Conservation (phyloP, 2,888 invertebrate genomes). For the Rutpela maculata region DNA sequence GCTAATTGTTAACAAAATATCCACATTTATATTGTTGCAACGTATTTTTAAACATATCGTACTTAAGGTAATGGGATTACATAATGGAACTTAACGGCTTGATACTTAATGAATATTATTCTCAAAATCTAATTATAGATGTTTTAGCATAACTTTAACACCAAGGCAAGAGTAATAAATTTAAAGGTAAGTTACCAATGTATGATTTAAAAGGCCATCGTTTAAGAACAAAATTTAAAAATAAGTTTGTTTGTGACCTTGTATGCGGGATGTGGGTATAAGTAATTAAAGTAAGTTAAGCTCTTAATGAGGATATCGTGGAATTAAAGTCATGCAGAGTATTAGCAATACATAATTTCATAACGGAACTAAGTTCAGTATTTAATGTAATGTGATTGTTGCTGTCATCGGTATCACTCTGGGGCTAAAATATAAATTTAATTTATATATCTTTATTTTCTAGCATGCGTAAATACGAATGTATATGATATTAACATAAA, state of each 20-base stretch:
- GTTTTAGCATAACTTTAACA: background rate
- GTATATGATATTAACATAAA: too few relatives aligned
- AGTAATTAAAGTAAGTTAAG: background rate
- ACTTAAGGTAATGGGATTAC: conserved; percentile 11
- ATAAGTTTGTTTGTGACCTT: background rate
- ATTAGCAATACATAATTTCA: too few relatives aligned
- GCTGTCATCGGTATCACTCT: too few relatives aligned
- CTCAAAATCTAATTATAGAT: background rate
- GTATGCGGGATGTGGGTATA: background rate
- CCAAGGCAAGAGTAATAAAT: conserved; percentile 12
- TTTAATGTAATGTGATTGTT: too few relatives aligned
- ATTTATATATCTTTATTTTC: too few relatives aligned
- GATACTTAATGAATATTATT: background rate
- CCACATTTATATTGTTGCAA: background rate
- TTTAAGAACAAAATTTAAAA: background rate
- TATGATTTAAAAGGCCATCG: background rate
- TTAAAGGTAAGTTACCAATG: conserved; percentile 5
- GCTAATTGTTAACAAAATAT: background rate
- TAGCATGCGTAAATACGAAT: too few relatives aligned
- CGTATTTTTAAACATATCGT: background rate
- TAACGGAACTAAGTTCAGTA: too few relatives aligned
- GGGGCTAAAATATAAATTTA: too few relatives aligned
- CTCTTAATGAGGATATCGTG: too few relatives aligned
- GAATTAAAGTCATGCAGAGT: too few relatives aligned
- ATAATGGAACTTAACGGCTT: background rate